Percentiles rank a stretch among this genome's conserved stretches.
Evolutionary conservation across 2,797 vertebrate genomes (phyloP).

Genomic region (Poliocrania exsul): DNA sequence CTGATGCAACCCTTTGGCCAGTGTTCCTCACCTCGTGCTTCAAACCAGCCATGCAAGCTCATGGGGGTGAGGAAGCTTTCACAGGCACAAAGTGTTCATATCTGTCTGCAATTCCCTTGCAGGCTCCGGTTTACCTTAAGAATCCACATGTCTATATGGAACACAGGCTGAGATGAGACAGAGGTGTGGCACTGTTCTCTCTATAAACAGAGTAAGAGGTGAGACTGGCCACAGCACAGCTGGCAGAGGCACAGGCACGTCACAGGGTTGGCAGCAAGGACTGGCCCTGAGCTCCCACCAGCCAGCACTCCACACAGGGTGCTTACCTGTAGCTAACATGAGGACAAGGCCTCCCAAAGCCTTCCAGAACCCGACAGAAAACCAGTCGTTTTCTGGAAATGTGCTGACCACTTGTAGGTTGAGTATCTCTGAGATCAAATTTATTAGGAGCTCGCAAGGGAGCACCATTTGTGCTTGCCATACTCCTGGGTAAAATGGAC

Average conservation of each 20-base stretch:
- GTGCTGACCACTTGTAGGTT: background rate
- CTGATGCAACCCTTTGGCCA: background rate
- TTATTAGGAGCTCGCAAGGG: background rate
- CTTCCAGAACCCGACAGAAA: background rate
- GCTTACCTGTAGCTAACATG: rapidly evolving
- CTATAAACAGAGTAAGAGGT: background rate
- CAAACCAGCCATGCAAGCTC: background rate
- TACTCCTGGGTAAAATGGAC: background rate
- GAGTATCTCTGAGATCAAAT: background rate
- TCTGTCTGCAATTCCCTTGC: background rate
- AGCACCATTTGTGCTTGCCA: background rate
- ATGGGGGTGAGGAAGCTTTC: rapidly evolving
- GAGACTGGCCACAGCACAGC: rapidly evolving
- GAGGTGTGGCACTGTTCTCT: background rate
- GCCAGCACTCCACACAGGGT: background rate
- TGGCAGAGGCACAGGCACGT: background rate
- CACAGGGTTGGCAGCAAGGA: rapidly evolving
- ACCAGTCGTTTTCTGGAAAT: background rate
- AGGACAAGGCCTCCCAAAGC: background rate
- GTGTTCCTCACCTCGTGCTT: background rate
- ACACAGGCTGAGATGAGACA: rapidly evolving
- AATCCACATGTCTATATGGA: background rate
- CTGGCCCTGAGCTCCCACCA: rapidly evolving
- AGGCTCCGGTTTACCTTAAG: background rate
- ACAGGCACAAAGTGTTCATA: rapidly evolving